Evolutionary conservation across 2,113 vertebrate species (phyloP).

Genomic region (Sarotherodon lohbergeri): DNA sequence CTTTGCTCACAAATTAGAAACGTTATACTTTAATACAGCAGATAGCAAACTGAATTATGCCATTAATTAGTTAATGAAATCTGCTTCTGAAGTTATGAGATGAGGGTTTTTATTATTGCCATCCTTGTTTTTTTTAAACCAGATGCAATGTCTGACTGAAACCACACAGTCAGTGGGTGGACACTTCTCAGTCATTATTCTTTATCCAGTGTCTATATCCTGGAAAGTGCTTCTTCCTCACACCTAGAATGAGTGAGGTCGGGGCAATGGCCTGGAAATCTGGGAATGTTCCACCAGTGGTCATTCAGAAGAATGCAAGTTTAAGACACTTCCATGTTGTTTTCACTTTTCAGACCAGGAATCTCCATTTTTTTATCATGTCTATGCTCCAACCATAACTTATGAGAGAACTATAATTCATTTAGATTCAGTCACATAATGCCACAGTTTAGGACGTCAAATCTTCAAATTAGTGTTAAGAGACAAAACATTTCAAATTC

Average conservation of each 20-base stretch:
- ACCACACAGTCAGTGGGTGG: background rate
- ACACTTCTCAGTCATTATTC: background rate
- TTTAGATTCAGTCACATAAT: background rate
- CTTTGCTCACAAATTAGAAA: background rate
- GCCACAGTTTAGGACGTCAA: background rate
- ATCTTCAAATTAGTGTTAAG: background rate
- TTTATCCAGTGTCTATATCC: background rate
- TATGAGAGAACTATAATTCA: background rate
- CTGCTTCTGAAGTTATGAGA: background rate
- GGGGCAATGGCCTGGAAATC: rapidly evolving
- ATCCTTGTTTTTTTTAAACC: background rate
- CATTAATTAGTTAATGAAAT: background rate
- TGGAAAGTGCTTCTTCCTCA: rapidly evolving
- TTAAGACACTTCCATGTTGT: rapidly evolving
- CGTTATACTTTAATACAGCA: background rate
- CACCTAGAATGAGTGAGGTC: background rate
- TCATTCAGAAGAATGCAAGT: background rate
- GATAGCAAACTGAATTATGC: background rate
- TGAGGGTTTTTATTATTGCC: background rate
- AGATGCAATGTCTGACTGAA: background rate
- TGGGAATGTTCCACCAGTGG: background rate
- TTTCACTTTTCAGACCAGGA: background rate
- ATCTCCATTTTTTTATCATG: background rate
- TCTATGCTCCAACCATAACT: background rate
- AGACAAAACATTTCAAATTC: background rate